Evolutionary conservation across 1,140 invertebrate species (phyloP), one percentile per base, ranked within the genome.

Genomic region (Eufriesea mexicana): DNA sequence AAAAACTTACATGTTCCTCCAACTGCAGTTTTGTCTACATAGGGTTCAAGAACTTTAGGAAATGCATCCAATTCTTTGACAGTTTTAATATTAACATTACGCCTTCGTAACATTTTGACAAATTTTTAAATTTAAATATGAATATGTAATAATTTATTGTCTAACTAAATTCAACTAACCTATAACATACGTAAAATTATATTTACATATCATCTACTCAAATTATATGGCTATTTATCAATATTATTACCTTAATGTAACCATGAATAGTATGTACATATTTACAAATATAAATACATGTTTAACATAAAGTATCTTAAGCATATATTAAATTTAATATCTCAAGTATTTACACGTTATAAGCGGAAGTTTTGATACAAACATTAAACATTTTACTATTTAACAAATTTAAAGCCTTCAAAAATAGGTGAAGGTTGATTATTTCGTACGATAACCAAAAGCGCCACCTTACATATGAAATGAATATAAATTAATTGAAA

Each of bases 1-100:
- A 7, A 16, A 79, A 74, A 93, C 95, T 95, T 95, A 98, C 97
- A 95, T 91, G 97, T 97, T 84, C 97, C 97, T 72, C 98, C 98
- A 81, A 98, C 96, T 81, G 96, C 96, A 73, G 97, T 97, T 85
- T 97, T 96, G 93, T 98, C 96, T 83, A 96, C 96, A 93, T 97
- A 98, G 89, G 96, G 96, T 83, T 98, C 97, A 57, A 97, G 96
- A 76, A 99, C 95, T 95, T 98, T 98, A 23, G 97, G 96, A 93
- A 99, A 99, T 25, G 97, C 97, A 95, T 99, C 98, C 7, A 99
- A 93, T 94, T 98, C 96, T 92, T 97, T 97, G 2, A 98, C 96
- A 64, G 85, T 90, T 79, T 94, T 94, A 57, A 93, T 80, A 85
- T 90, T 91, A 47, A 92, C 86, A 77, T 92, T 90, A 66, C 92